phyloP scores from a whole-genome alignment of 2,113 vertebrate genomes.

The Urocitellus parryii region DNA sequence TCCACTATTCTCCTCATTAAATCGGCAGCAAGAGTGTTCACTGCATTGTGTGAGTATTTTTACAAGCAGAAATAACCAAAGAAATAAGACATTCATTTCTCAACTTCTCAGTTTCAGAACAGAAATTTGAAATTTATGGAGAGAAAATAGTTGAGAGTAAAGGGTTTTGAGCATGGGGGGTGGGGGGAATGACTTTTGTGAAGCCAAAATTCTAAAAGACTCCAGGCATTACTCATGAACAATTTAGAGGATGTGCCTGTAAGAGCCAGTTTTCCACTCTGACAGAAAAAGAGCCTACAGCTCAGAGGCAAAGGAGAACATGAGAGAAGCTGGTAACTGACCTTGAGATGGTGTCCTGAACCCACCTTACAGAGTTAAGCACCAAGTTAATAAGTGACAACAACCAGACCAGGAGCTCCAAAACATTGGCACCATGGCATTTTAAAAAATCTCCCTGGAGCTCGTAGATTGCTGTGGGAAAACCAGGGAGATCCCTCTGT shows the following conservation, averaged over 20 bases:
- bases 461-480: background rate
- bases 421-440: background rate
- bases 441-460: background rate
- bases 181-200: background rate
- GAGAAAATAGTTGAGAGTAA: background rate
- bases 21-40: background rate
- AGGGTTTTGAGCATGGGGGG: background rate
- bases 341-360: background rate
- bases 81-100: conserved; percentile 15
- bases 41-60: background rate
- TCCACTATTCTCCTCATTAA: background rate
- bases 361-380: background rate
- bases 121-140: conserved; percentile 2
- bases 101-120: conserved; percentile 47
- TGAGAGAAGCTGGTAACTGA: background rate
- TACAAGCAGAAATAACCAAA: background rate
- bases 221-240: background rate
- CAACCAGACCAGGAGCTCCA: background rate
- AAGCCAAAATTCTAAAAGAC: background rate
- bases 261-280: background rate
- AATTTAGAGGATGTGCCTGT: background rate
- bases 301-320: background rate
- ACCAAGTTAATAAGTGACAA: background rate
- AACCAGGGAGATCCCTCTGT: background rate
- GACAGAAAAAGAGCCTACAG: background rate